Evolutionary conservation across 2,888 invertebrate genomes (phyloP), one percentile per base, ranked within the genome.

Genomic region (Acrobasis repandana): DNA sequence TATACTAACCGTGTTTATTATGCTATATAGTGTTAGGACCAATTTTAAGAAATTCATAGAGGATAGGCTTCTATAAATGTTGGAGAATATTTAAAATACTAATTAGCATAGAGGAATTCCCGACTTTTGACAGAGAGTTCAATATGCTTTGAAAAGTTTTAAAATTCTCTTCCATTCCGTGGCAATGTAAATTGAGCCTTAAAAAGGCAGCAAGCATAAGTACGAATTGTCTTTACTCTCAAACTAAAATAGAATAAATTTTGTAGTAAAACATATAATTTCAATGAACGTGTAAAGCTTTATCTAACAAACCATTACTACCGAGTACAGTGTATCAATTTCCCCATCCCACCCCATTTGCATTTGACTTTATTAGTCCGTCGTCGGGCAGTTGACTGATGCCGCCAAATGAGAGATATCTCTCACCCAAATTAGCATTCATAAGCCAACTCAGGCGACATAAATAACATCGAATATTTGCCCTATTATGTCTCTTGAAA

Each of bases 341-440:
- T 54, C 54, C 54, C 36, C 2, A 36, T 6, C 36, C 18, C 18
- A 70, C 36, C 36, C 33, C 20, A 68, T 73, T 72, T 74, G 66
- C 73, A 74, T 74, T 75, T 71, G 72, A 76, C 72, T 79, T 76
- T 78, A 82, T 83, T 76, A 77, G 68, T 56, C 61, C 60, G 56
- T 69, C 65, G 68, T 48, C 65, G 75, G 79, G 77, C 81, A 80
- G 79, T 72, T 81, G 85, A 85, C 76, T 83, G 83, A 86, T 82
- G 80, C 73, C 70, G 72, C 73, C 77, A 83, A 85, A 86, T 88
- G 83, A 81, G 83, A 85, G 77, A 85, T 85, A 86, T 89, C 81
- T 82, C 80, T 85, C 82, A 82, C 82, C 66, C 65, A 80, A 85
- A 88, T 90, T 89, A 86, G 80, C 83, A 91, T 91, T 90, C 89